Evolutionary conservation across 2,888 invertebrate genomes (phyloP), one percentile per base, ranked within the genome.

Genomic region (Cerastis leucographa): DNA sequence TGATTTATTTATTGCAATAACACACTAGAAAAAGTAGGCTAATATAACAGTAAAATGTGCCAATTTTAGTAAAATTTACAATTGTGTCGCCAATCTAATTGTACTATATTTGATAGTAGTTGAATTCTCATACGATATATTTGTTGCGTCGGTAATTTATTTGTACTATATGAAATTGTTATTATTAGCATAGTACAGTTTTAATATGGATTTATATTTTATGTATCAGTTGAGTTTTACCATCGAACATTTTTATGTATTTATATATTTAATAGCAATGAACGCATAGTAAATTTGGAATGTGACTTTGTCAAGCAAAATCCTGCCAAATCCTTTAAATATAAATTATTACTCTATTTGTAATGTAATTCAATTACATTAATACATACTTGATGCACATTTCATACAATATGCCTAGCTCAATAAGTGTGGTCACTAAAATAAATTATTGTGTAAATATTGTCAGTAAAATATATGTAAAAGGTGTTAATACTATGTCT

Each of bases 401-500:
- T 96, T 96, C 96, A 94, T 95, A 95, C 94, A 92, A 94, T 95
- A 95, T 91, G 94, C 94, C 94, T 96, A 96, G 96, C 95, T 96
- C 95, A 95, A 95, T 96, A 96, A 96, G 95, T 96, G 95, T 96
- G 95, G 95, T 96, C 96, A 96, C 96, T 94, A 92, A 94, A 95
- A 93, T 92, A 94, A 95, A 94, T 92, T 92, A 95, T 94, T 95
- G 93, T 96, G 96, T 96, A 96, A 96, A 96, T 96, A 96, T 95
- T 95, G 92, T 95, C 95, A 94, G 94, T 96, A 95, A 96, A 95
- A 96, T 96, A 96, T 94, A 96, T 96, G 96, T 96, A 95, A 96
- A 96, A 95, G 93, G 95, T 95, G 96, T 96, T 95, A 95, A 91
- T 84, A 87, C 65, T 81, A 74, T 65, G 86, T 74, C 62, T 88